Conservation (phyloP, 2,888 invertebrate species). For the Stenodera caucasica region DNA sequence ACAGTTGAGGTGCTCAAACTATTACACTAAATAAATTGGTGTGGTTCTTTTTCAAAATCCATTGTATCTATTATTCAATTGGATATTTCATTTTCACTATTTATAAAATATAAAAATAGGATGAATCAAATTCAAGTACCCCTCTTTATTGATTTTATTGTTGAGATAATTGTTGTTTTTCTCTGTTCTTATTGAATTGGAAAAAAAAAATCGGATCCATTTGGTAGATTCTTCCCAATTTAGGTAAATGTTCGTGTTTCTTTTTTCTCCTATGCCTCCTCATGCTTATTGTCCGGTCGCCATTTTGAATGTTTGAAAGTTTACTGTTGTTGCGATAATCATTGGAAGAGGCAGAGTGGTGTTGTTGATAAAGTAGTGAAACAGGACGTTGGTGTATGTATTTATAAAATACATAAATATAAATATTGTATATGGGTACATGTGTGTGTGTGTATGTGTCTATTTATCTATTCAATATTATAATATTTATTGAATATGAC, state of each 20-base stretch:
- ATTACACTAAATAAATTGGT: too few relatives aligned
- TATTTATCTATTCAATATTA: too few relatives aligned
- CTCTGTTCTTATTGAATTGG: background rate
- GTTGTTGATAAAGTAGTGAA: background rate
- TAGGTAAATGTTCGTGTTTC: background rate
- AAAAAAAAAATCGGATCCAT: background rate
- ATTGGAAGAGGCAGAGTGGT: background rate
- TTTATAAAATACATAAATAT: too few relatives aligned
- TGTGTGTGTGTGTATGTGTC: too few relatives aligned
- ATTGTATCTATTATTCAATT: too few relatives aligned
- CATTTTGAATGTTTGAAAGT: constrained; percentile 2
- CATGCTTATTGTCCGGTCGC: constrained; percentile 5
- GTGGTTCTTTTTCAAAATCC: too few relatives aligned
- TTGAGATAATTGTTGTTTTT: background rate
- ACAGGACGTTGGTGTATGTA: too few relatives aligned
- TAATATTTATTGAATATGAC: background rate
- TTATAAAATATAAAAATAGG: too few relatives aligned
- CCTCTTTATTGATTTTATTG: too few relatives aligned
- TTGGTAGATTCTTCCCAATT: background rate
- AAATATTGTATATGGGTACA: too few relatives aligned
- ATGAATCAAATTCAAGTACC: too few relatives aligned
- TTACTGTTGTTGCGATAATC: constrained; percentile 6
- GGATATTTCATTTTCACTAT: too few relatives aligned
- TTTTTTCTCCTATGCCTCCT: background rate
- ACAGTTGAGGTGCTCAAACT: constrained; percentile 25